These are phyloP conservation scores for Drepana arcuata DNA, from an alignment of 1,140 invertebrate genomes.

Conservation along the genomic window DNA sequence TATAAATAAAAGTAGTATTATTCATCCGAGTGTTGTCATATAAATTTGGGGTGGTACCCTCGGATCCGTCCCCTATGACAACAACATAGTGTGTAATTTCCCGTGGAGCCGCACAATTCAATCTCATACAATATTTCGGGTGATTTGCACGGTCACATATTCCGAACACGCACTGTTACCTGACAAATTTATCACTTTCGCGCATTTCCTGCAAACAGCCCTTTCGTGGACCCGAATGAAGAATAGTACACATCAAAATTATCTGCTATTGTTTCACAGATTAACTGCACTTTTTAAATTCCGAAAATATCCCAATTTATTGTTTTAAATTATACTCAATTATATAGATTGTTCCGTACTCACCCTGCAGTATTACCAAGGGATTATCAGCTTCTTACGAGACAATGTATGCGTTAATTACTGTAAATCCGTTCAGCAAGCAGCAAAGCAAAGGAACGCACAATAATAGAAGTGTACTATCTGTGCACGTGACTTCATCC, in stretches of 20 bases:
- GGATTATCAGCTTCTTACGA: constrained; percentile 3
- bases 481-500: too few relatives aligned
- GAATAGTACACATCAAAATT: too few relatives aligned
- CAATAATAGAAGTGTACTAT: too few relatives aligned
- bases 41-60: too few relatives aligned
- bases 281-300: too few relatives aligned
- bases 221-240: constrained; percentile 1
- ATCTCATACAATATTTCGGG: constrained; percentile 53
- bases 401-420: too few relatives aligned
- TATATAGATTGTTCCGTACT: neutral
- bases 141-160: constrained; percentile 46
- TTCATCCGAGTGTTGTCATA: too few relatives aligned
- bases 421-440: too few relatives aligned
- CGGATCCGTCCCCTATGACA: constrained; percentile 17
- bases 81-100: constrained; percentile 30
- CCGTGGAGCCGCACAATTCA: constrained; percentile 37
- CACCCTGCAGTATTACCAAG: constrained; percentile 2
- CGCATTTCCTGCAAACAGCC: constrained; percentile 23
- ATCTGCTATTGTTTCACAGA: too few relatives aligned
- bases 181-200: constrained; percentile 54
- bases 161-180: constrained; percentile 41
- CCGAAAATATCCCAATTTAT: constrained; percentile 2
- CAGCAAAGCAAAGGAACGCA: too few relatives aligned
- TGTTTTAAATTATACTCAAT: neutral
- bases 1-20: too few relatives aligned